Evolutionary conservation across 2,113 vertebrate genomes (phyloP).

Genomic region (Ginglymostoma cirratum): DNA sequence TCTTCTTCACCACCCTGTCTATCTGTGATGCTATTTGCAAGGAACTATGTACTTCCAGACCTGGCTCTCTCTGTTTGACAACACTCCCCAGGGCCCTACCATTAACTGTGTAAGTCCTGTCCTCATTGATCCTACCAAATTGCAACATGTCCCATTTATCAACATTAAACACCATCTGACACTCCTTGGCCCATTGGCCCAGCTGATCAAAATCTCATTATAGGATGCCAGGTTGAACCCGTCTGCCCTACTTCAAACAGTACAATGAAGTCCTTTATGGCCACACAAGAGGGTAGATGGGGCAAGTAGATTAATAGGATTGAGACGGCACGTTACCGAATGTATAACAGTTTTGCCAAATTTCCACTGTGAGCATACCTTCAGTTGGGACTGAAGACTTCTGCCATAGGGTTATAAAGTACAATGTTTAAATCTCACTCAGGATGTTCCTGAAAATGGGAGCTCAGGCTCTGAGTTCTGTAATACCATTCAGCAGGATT

Average conservation of each 20-base stretch:
- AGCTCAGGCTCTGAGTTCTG: background rate
- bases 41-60: no score
- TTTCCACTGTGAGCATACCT: background rate
- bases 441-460: background rate
- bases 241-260: background rate
- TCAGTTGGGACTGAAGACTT: background rate
- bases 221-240: background rate
- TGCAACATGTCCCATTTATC: no score
- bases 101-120: no score
- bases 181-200: no score
- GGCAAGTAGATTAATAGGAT: background rate
- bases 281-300: background rate
- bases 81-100: no score
- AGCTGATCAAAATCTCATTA: no score
- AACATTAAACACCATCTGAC: no score
- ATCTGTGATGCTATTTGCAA: no score
- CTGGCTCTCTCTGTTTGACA: no score
- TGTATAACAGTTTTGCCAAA: background rate
- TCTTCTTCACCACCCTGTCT: no score
- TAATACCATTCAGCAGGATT: background rate
- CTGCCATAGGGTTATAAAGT: background rate
- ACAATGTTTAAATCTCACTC: background rate
- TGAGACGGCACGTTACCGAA: background rate
- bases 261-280: background rate
- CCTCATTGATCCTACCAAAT: no score